A percentile compares a stretch with the other conserved stretches of the same genome.
phyloP scores from a whole-genome alignment of 2,888 invertebrate species.

The Phymatocera aterrima region DNA sequence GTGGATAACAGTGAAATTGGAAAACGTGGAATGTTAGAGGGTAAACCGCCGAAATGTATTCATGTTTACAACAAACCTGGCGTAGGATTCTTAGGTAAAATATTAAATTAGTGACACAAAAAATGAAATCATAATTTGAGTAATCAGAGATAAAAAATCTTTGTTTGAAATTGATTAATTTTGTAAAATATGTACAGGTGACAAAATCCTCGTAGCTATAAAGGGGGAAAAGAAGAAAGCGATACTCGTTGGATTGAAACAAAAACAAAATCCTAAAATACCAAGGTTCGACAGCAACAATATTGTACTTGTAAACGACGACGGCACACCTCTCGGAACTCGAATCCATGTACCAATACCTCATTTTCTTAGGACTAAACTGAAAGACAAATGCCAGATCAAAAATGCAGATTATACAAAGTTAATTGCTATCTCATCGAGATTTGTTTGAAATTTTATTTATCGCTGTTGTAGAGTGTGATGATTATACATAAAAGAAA shows the following conservation, averaged over 20 bases:
- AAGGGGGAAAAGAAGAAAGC: constrained; percentile 97
- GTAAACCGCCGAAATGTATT: constrained; percentile 94
- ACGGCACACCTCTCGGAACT: constrained; percentile 95
- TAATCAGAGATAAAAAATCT: neutral
- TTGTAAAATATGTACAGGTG: constrained; percentile 76
- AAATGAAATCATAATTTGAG: neutral
- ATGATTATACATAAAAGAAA: neutral
- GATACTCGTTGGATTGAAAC: constrained; percentile 91
- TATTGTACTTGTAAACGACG: constrained; percentile 95
- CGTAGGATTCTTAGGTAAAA: constrained; percentile 79
- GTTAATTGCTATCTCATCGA: constrained; percentile 91
- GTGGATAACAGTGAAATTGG: constrained; percentile 99
- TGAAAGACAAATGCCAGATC: constrained; percentile 86
- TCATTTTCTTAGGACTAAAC: constrained; percentile 88
- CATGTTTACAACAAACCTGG: constrained; percentile 92
- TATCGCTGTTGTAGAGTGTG: neutral
- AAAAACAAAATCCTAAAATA: constrained; percentile 86
- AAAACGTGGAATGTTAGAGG: constrained; percentile 95
- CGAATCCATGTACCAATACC: constrained; percentile 97
- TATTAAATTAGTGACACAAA: too few species aligned
- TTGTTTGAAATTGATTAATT: neutral
- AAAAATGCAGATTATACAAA: constrained; percentile 96
- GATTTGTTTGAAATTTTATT: constrained; percentile 82
- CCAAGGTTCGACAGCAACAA: constrained; percentile 98
- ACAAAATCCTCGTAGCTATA: constrained; percentile 94